These are phyloP conservation scores for Dasysyrphus tricinctus DNA, from an alignment of 2,888 invertebrate genomes.

Conservation along the genomic window DNA sequence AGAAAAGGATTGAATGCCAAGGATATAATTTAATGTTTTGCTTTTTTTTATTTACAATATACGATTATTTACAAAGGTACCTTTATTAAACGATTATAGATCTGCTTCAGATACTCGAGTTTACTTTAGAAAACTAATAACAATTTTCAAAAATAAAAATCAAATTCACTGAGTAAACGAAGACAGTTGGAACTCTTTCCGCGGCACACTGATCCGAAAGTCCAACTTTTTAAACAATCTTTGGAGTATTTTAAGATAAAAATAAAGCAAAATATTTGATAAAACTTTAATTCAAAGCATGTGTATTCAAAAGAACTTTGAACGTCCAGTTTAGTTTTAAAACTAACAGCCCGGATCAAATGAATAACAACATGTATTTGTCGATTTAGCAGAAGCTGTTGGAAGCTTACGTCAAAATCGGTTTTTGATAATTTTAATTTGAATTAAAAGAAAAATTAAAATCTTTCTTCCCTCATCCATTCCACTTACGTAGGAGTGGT, in stretches of 20 bases:
- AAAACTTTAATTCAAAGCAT: background rate
- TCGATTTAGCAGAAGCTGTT: no score
- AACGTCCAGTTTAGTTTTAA: background rate
- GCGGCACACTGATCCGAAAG: background rate
- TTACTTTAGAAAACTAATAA: background rate
- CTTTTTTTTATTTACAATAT: background rate
- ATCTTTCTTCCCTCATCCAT: no score
- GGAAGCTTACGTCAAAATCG: no score
- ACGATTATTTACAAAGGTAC: background rate
- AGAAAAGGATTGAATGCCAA: no score
- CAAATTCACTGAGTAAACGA: background rate
- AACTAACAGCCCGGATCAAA: background rate
- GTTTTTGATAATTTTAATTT: no score
- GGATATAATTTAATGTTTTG: no score
- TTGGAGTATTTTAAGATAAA: background rate
- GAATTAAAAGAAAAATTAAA: no score
- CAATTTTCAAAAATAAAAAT: background rate
- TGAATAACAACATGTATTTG: background rate
- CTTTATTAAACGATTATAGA: background rate
- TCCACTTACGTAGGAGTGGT: no score
- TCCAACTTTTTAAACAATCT: background rate
- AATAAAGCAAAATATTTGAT: background rate
- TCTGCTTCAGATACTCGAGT: background rate
- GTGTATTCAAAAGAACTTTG: background rate
- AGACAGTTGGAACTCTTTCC: background rate